Conservation (phyloP, 2,888 invertebrate genomes). For the Gandaritis pyraliata region DNA sequence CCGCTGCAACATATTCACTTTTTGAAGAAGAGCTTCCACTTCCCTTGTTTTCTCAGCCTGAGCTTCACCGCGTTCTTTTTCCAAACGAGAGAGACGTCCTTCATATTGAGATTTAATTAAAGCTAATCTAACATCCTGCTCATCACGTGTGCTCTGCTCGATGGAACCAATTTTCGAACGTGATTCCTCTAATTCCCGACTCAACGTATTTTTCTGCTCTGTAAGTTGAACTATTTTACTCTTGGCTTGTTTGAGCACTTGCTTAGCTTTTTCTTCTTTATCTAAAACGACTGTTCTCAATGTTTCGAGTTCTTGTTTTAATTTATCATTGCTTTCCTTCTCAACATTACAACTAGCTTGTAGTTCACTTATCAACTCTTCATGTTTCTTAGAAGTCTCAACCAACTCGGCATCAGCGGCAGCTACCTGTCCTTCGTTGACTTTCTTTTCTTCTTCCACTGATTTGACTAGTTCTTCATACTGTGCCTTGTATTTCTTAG, state of each 20-base stretch:
- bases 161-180: constrained; percentile 78
- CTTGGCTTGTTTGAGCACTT: constrained; percentile 89
- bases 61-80: constrained; percentile 89
- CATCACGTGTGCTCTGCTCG: constrained; percentile 82
- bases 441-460: constrained; percentile 86
- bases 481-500: constrained; percentile 95
- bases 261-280: constrained; percentile 87
- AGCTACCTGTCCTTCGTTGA: constrained; percentile 81
- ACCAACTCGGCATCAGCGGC: constrained; percentile 73
- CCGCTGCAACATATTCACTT: constrained; percentile 87
- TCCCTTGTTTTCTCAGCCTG: constrained; percentile 85
- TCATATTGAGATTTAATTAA: constrained; percentile 89
- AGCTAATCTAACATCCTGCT: constrained; percentile 83
- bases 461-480: constrained; percentile 90
- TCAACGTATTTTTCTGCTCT: constrained; percentile 86
- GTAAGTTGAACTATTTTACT: constrained; percentile 89
- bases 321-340: constrained; percentile 85
- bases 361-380: constrained; percentile 74
- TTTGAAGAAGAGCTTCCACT: constrained; percentile 89
- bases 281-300: constrained; percentile 82
- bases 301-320: constrained; percentile 87
- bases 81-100: constrained; percentile 87
- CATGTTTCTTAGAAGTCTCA: constrained; percentile 81
- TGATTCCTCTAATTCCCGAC: constrained; percentile 83
- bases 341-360: constrained; percentile 73